phyloP scores from a whole-genome alignment of 2,888 invertebrate species.

The Dryocosmus kuriphilus region DNA sequence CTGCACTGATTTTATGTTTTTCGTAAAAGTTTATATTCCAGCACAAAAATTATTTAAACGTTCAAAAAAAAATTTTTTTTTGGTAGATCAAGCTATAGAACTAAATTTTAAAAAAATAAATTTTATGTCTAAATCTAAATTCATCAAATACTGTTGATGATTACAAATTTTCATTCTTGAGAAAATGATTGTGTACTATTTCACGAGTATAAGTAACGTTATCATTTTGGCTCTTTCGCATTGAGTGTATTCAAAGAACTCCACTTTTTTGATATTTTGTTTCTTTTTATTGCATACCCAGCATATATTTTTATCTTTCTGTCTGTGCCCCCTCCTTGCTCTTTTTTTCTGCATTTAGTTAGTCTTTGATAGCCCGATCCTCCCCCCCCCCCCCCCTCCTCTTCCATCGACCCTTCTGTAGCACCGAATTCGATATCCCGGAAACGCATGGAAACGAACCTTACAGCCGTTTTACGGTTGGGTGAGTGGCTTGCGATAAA shows the following conservation, averaged over 20 bases:
- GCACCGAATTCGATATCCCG: slow-evolving; percentile 1
- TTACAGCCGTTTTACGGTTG: slow-evolving; percentile 10
- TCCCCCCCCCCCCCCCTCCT: background rate
- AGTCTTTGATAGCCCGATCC: background rate
- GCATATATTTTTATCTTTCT: background rate
- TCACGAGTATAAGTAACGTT: background rate
- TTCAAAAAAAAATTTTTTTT: too few species aligned
- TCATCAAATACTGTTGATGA: too few species aligned
- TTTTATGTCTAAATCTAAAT: too few species aligned
- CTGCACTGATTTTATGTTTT: too few species aligned
- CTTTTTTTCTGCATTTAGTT: slow-evolving; percentile 5
- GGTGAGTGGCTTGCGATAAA: slow-evolving; percentile 14
- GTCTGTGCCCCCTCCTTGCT: background rate
- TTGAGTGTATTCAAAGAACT: background rate
- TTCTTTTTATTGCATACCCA: background rate
- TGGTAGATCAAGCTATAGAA: too few species aligned
- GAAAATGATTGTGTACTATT: background rate
- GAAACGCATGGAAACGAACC: slow-evolving; percentile 7
- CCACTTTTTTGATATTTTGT: background rate
- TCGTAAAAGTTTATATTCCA: too few species aligned
- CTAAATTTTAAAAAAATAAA: too few species aligned
- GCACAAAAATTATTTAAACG: too few species aligned
- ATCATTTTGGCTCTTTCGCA: background rate
- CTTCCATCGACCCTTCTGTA: background rate
- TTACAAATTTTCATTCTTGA: background rate